These are phyloP conservation scores for Drosophila melanosoma DNA, from an alignment of 2,888 invertebrate species.

Conservation along the genomic window DNA sequence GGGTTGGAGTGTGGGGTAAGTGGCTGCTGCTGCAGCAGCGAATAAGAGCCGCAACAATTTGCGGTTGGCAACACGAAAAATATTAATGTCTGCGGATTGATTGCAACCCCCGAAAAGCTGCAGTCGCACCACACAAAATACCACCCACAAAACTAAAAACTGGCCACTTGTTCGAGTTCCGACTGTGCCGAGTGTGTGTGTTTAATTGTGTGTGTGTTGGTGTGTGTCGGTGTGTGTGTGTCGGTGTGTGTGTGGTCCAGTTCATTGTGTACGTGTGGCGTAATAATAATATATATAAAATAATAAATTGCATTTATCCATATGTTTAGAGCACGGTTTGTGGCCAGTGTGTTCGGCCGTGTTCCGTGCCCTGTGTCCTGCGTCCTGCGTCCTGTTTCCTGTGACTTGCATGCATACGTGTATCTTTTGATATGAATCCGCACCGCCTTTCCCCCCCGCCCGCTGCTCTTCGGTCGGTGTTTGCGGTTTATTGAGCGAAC, in stretches of 20 bases:
- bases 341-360: conserved; percentile 9
- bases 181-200: background rate
- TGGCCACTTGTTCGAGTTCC: conserved; percentile 69
- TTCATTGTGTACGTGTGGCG: conserved; percentile 44
- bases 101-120: conserved; percentile 49
- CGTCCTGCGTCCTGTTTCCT: conserved; percentile 36
- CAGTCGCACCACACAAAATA: conserved; percentile 3
- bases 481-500: conserved; percentile 71
- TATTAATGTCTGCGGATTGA: conserved; percentile 79
- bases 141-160: conserved; percentile 58
- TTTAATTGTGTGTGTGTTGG: conserved; percentile 3
- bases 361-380: conserved; percentile 27
- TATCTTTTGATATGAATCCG: conserved; percentile 47
- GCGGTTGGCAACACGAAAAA: conserved; percentile 79
- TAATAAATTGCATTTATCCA: conserved; percentile 71
- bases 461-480: conserved; percentile 34
- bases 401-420: conserved; percentile 44
- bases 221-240: conserved; percentile 10
- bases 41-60: conserved; percentile 74
- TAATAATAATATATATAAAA: conserved; percentile 73
- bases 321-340: conserved; percentile 51
- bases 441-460: background rate
- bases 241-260: conserved; percentile 43
- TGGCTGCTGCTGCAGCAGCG: conserved; percentile 43
- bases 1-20: conserved; percentile 28